These are phyloP conservation scores for Nibea albiflora DNA, from an alignment of 2,113 vertebrate genomes.

Conservation along the genomic window DNA sequence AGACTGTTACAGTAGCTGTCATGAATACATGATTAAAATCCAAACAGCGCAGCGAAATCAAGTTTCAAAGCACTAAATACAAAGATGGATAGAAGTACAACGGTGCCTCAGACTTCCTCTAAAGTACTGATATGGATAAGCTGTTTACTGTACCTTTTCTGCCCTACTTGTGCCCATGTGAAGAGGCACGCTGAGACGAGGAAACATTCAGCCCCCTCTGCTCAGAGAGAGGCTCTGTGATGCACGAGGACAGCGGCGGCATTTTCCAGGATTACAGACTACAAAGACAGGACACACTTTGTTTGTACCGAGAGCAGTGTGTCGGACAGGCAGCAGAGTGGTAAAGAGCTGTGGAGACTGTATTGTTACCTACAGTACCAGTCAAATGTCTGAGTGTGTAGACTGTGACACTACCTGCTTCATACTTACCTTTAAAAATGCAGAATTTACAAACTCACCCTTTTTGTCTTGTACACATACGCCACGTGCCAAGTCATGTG, in stretches of 20 bases:
- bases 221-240: slow-evolving; percentile 47
- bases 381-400: slow-evolving; percentile 30
- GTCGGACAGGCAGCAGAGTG: slow-evolving; percentile 46
- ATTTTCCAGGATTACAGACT: slow-evolving; percentile 56
- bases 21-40: background rate
- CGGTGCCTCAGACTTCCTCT: background rate
- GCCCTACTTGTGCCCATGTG: background rate
- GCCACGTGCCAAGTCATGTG: too few species aligned
- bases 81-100: slow-evolving; percentile 1
- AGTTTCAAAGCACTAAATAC: slow-evolving; percentile 12
- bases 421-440: background rate
- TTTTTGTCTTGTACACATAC: background rate
- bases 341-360: slow-evolving; percentile 40
- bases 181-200: slow-evolving; percentile 20
- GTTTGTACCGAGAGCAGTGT: slow-evolving; percentile 55
- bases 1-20: background rate
- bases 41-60: slow-evolving; percentile 10
- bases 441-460: slow-evolving; percentile 18
- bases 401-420: slow-evolving; percentile 32
- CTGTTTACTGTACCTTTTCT: slow-evolving; percentile 3
- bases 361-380: slow-evolving; percentile 47
- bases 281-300: slow-evolving; percentile 57
- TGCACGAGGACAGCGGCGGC: slow-evolving; percentile 38
- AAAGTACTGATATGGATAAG: background rate
- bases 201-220: slow-evolving; percentile 2